These are phyloP conservation scores for Pseudomyrmex dendroicus DNA, from an alignment of 1,140 invertebrate species.

Conservation along the genomic window DNA sequence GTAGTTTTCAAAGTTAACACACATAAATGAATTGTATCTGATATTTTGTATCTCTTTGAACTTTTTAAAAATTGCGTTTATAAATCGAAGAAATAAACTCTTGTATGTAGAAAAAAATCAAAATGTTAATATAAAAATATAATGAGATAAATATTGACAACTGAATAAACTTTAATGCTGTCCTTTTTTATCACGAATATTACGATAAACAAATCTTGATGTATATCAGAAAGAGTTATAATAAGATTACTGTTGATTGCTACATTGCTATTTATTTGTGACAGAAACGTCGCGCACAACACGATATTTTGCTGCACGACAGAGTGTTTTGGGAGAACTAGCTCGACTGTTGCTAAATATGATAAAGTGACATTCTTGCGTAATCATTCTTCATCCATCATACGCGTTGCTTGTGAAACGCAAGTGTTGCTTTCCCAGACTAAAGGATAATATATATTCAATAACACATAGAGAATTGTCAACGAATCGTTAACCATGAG, in stretches of 20 bases:
- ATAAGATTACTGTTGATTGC: neutral
- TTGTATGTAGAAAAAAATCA: neutral
- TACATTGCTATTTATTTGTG: conserved; percentile 28
- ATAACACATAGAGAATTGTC: conserved; percentile 6
- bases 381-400: conserved; percentile 74
- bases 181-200: neutral
- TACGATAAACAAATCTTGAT: neutral
- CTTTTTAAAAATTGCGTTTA: conserved; percentile 11
- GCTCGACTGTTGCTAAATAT: conserved; percentile 72
- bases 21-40: conserved; percentile 21
- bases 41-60: conserved; percentile 16
- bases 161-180: conserved; percentile 14
- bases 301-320: conserved; percentile 28
- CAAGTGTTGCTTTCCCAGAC: conserved; percentile 73
- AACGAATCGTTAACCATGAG: conserved; percentile 20
- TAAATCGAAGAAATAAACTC: conserved; percentile 16
- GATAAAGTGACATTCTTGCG: conserved; percentile 68
- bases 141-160: neutral
- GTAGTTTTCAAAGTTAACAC: conserved; percentile 17
- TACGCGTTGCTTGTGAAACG: conserved; percentile 47
- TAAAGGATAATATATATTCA: conserved; percentile 53
- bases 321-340: neutral
- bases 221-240: neutral
- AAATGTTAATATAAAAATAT: conserved; percentile 9
- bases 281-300: neutral